Evolutionary conservation across 2,888 invertebrate genomes (phyloP).

Genomic region (Steinernema scapterisci): DNA sequence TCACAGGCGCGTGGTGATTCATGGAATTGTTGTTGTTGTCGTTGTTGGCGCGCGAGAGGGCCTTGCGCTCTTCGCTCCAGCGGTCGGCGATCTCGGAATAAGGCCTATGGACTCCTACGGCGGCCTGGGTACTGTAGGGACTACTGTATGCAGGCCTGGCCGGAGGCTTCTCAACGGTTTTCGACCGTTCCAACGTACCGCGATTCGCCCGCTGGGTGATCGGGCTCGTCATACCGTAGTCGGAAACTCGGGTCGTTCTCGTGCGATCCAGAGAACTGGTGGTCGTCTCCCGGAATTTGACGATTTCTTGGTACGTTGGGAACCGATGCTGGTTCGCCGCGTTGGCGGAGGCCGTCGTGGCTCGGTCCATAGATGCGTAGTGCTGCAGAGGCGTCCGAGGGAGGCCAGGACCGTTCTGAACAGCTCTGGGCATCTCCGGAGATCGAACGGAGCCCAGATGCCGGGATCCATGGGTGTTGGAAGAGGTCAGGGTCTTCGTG

Average conservation of each 20-base stretch:
- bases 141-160: not conserved
- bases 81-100: conserved; percentile 25
- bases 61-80: conserved; percentile 24
- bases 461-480: conserved; percentile 15
- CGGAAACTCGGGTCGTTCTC: conserved; percentile 21
- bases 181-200: conserved; percentile 6
- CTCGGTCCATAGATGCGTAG: conserved; percentile 10
- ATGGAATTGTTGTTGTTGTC: conserved; percentile 8
- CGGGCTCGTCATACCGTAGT: conserved; percentile 17
- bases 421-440: not conserved
- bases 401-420: not conserved
- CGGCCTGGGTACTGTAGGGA: not conserved
- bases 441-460: conserved; percentile 25
- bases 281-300: conserved; percentile 25
- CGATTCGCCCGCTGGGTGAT: not conserved
- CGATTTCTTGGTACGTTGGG: conserved; percentile 23
- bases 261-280: conserved; percentile 27
- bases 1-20: not conserved
- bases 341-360: not conserved
- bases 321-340: not conserved
- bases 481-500: conserved; percentile 42
- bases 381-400: conserved; percentile 24
- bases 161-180: conserved; percentile 4
- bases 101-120: not conserved
- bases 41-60: conserved; percentile 9